Evolutionary conservation across 2,888 invertebrate genomes (phyloP), one percentile per base, ranked within the genome.

Genomic region (Lymantria dispar): DNA sequence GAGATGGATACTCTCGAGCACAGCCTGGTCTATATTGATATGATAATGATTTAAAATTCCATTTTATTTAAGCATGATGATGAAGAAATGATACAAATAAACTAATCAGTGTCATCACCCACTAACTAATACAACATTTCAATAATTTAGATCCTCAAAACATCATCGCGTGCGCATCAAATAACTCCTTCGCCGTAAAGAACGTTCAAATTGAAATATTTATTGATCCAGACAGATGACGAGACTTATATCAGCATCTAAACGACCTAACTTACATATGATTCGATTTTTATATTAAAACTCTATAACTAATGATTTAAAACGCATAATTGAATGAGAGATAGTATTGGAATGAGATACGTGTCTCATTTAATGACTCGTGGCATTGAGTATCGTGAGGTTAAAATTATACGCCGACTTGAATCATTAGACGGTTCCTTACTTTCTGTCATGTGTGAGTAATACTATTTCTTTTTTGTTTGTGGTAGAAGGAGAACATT

Each of bases 181-280:
- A 58, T 64, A 56, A 58, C 54, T 66, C 62, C 38, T 50, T 62
- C 58, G 56, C 48, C 59, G 54, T 54, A 69, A 76, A 52, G 54
- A 67, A 68, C 56, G 58, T 47, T 50, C 40, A 29, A 60, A 64
- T 64, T 68, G 67, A 71, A 71, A 76, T 68, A 58, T 71, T 77
- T 72, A 77, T 76, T 76, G 72, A 78, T 74, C 68, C 63, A 72
- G 74, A 76, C 78, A 76, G 73, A 73, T 75, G 80, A 76, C 70
- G 74, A 74, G 76, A 72, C 74, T 64, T 39, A 40, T 11, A 8
- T 36, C 14, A 12, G n/a, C 38, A 47, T 7, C 13, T 22, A 47
- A 62, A 52, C 15, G 10, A 10, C 11, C 1, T 48, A 61, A 39
- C n/a, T 45, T 7, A 30, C 13, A 8, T 11, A n/a, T 13, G 3